Evolutionary conservation across 2,797 vertebrate species (phyloP).

Genomic region (Mormyrops boulengeri): DNA sequence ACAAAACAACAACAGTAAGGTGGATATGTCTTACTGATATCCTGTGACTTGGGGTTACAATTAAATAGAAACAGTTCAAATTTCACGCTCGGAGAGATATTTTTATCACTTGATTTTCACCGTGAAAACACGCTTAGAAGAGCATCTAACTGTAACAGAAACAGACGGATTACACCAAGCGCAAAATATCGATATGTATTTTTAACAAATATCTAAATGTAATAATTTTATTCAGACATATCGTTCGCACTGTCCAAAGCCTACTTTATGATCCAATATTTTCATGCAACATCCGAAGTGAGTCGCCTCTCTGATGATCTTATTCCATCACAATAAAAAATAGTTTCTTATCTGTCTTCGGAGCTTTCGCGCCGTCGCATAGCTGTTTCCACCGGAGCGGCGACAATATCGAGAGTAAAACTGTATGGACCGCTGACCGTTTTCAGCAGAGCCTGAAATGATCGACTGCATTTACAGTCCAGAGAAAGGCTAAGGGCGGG

Average conservation of each 20-base stretch:
- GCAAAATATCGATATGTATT: not conserved
- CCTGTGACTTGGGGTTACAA: not conserved
- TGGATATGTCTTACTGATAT: not conserved
- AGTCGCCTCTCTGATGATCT: constrained; percentile 8
- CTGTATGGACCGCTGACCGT: not conserved
- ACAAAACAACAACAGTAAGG: not conserved
- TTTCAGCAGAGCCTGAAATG: not conserved
- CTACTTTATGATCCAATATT: constrained; percentile 2
- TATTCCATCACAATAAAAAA: not conserved
- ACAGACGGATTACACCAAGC: not conserved
- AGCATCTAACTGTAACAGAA: not conserved
- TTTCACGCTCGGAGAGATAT: not conserved
- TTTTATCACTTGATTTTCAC: not conserved
- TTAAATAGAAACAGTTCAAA: not conserved
- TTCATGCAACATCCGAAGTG: constrained; percentile 1
- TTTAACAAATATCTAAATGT: not conserved
- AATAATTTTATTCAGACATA: not conserved
- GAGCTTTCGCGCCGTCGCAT: not conserved
- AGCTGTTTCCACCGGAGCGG: not conserved
- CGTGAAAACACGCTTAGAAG: not conserved
- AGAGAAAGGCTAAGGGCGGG: not conserved
- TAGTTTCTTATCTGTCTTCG: not conserved
- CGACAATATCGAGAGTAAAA: not conserved
- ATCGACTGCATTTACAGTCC: not conserved
- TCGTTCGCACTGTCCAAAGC: not conserved